Percentiles rank a stretch among this genome's conserved stretches.
Evolutionary conservation across 2,113 vertebrate genomes (phyloP).

Genomic region (Excalfactoria chinensis): DNA sequence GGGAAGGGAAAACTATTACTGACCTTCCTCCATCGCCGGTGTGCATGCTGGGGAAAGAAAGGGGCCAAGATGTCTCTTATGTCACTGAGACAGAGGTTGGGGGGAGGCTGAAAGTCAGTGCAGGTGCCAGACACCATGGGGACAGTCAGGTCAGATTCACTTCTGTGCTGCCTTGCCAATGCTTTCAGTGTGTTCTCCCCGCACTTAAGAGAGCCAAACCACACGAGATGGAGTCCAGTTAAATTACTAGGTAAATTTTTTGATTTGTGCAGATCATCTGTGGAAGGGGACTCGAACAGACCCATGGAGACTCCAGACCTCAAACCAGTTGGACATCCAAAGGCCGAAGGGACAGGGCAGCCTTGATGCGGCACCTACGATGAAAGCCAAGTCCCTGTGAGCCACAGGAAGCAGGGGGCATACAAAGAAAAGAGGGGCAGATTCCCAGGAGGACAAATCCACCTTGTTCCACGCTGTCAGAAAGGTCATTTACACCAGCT

Average conservation of each 20-base stretch:
- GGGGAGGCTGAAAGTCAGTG: background rate
- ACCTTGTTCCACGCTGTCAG: background rate
- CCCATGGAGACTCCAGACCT: background rate
- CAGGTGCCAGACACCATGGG: background rate
- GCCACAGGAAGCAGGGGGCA: accelerated
- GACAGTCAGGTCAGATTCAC: background rate
- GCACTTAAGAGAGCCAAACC: background rate
- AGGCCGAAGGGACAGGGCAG: background rate
- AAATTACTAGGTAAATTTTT: background rate
- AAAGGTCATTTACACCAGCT: background rate
- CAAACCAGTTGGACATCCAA: background rate
- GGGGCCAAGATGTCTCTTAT: background rate
- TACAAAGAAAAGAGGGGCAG: background rate
- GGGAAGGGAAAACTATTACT: background rate
- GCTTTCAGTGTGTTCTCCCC: background rate
- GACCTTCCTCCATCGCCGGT: background rate
- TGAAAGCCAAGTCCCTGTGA: background rate
- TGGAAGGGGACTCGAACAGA: background rate
- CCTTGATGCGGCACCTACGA: too few relatives aligned
- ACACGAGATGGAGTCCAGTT: background rate
- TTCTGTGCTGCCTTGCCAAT: background rate
- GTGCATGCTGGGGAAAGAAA: background rate
- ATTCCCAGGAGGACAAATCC: background rate
- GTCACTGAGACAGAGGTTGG: background rate
- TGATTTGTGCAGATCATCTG: background rate